Evolutionary conservation across 2,113 vertebrate genomes (phyloP).

Genomic region (Tamias sibiricus): DNA sequence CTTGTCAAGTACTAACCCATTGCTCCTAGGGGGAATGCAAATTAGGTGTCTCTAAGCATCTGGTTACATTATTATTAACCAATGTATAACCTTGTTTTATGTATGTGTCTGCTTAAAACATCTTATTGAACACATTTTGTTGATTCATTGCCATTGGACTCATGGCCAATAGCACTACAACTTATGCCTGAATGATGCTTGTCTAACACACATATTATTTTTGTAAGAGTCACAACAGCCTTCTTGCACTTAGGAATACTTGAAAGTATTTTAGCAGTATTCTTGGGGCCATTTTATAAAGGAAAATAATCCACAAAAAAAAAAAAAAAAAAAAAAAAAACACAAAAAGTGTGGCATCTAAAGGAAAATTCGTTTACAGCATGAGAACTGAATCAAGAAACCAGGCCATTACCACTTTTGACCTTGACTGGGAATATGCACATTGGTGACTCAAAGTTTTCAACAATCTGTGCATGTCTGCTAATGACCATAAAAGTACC

Average conservation of each 20-base stretch:
- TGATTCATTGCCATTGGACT: constrained; percentile 41
- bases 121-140: constrained; percentile 58
- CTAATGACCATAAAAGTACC: not conserved
- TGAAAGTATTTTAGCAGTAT: constrained; percentile 15
- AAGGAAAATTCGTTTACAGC: not conserved
- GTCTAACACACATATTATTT: not conserved
- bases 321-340: too few relatives aligned
- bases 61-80: constrained; percentile 36
- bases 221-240: not conserved
- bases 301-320: not conserved
- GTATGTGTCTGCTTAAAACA: constrained; percentile 18
- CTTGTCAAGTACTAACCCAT: constrained; percentile 38
- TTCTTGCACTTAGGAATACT: constrained; percentile 26
- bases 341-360: not conserved
- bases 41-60: constrained; percentile 16
- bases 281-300: not conserved
- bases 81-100: constrained; percentile 45
- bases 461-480: not conserved
- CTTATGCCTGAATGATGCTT: constrained; percentile 43
- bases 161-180: not conserved
- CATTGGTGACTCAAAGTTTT: not conserved
- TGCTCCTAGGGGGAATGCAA: constrained; percentile 17
- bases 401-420: not conserved
- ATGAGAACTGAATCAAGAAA: not conserved
- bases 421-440: not conserved